phyloP scores from a whole-genome alignment of 2,113 vertebrate species.

The Gavialis gangeticus region DNA sequence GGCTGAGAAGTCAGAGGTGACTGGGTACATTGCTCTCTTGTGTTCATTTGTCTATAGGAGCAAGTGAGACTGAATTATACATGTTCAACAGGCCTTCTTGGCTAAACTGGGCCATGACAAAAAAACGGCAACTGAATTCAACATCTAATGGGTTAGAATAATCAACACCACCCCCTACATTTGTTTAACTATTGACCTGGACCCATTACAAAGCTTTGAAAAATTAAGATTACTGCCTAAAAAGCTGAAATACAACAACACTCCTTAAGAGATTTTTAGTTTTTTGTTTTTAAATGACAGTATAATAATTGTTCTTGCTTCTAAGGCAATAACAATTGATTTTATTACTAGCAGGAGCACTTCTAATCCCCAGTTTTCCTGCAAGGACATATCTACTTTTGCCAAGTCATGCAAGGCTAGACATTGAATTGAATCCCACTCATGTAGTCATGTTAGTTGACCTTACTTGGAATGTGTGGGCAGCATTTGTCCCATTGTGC shows the following conservation, averaged over 20 bases:
- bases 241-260: not conserved
- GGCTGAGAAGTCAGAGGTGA: too few species aligned
- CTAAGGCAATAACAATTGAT: not conserved
- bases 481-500: not conserved
- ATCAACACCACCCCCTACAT: accelerated
- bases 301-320: not conserved
- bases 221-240: not conserved
- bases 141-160: not conserved
- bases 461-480: not conserved
- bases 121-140: not conserved
- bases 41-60: too few species aligned
- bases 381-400: not conserved
- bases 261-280: not conserved
- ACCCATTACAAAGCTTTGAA: not conserved
- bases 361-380: not conserved
- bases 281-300: not conserved
- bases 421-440: not conserved
- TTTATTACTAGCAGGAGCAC: not conserved
- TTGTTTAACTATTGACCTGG: not conserved
- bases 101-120: too few species aligned
- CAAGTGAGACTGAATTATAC: too few species aligned
- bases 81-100: too few species aligned
- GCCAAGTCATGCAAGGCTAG: not conserved
- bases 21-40: too few species aligned
- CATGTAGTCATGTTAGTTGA: too few species aligned